phyloP scores from a whole-genome alignment of 2,888 invertebrate genomes.

The Leptinotarsa rubiginosa region DNA sequence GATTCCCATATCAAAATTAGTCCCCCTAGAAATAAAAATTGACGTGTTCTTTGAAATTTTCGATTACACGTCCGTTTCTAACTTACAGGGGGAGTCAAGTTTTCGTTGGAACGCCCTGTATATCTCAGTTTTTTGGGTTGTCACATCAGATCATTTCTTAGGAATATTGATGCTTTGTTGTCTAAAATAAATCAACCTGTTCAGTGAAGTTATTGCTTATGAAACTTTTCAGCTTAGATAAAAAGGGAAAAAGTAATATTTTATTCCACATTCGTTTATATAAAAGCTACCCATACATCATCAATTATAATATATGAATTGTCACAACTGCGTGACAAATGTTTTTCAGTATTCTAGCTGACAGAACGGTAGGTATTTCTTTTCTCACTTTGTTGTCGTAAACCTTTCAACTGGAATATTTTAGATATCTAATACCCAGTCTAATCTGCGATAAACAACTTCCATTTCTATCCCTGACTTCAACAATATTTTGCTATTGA shows the following conservation, averaged over 20 bases:
- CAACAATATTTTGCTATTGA: no score
- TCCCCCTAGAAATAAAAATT: no score
- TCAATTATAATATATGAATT: conserved; percentile 8
- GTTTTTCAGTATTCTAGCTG: background rate
- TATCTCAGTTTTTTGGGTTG: no score
- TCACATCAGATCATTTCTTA: no score
- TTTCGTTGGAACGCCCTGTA: no score
- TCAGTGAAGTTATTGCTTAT: background rate
- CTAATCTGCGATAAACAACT: background rate
- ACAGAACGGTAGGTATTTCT: background rate
- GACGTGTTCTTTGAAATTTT: no score
- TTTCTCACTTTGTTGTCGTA: background rate
- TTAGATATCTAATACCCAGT: background rate
- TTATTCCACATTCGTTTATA: background rate
- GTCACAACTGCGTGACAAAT: conserved; percentile 1
- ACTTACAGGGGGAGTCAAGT: no score
- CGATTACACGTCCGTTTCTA: no score
- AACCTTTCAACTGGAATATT: background rate
- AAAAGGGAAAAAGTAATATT: background rate
- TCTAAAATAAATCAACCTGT: no score
- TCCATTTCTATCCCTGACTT: background rate
- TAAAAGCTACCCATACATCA: background rate
- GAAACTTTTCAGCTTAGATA: background rate
- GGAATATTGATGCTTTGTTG: no score
- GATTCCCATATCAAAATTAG: no score